Conservation (phyloP, 2,888 invertebrate species). For the Frankliniella fusca region DNA sequence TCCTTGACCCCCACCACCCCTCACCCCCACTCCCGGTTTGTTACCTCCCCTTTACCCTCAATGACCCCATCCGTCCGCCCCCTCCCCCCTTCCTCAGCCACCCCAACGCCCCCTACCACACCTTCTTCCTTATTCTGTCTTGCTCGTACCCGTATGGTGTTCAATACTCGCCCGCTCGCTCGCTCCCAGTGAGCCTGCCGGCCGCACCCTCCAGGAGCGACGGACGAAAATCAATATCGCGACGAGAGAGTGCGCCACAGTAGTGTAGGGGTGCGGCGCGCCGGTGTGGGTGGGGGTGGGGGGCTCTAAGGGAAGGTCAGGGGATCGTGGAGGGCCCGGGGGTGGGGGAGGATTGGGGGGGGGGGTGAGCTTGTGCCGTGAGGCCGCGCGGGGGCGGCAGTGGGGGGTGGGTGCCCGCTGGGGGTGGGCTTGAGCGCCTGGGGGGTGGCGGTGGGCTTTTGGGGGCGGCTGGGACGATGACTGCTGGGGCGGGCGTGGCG, state of each 20-base stretch:
- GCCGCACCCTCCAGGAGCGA: constrained; percentile 30
- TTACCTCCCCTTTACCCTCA: too few relatives aligned
- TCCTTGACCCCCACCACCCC: not conserved
- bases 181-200: constrained; percentile 25
- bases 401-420: not conserved
- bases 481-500: not conserved
- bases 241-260: constrained; percentile 11
- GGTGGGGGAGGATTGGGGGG: constrained; percentile 33
- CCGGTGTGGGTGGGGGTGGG: not conserved
- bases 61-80: not conserved
- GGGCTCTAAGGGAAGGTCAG: not conserved
- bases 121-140: not conserved
- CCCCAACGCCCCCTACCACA: not conserved
- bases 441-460: constrained; percentile 33
- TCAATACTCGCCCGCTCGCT: constrained; percentile 5
- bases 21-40: not conserved
- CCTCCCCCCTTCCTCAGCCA: not conserved
- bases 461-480: constrained; percentile 27
- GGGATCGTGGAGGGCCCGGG: not conserved
- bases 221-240: constrained; percentile 24
- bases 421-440: not conserved
- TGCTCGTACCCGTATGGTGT: not conserved
- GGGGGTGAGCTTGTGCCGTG: not conserved
- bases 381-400: not conserved
- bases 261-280: not conserved